Conservation (phyloP, 1,140 invertebrate species). For the Pectinophora gossypiella region DNA sequence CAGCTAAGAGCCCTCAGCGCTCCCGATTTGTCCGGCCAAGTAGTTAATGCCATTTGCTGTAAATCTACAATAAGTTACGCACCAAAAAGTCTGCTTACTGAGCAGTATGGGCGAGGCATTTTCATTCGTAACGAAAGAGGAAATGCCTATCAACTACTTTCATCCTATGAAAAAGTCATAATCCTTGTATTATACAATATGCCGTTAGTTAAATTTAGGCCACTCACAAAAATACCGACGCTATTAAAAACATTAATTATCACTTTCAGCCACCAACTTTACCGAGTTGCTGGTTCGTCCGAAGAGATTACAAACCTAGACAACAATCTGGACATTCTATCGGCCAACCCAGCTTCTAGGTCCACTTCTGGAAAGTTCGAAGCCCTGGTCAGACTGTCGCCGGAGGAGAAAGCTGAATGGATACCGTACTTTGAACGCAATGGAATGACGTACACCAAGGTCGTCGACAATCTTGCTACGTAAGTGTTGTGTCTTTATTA, state of each 20-base stretch:
- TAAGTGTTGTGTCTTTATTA: conserved; percentile 30
- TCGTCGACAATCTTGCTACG: conserved; percentile 56
- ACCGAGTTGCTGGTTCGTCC: conserved; percentile 35
- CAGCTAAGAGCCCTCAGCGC: no score
- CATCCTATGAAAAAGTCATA: neutral
- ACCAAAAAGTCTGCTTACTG: no score
- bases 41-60: no score
- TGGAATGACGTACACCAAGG: conserved; percentile 37
- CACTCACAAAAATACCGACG: no score
- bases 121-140: no score
- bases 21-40: no score
- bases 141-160: no score
- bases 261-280: conserved; percentile 55
- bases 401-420: conserved; percentile 48
- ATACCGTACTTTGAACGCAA: conserved; percentile 40
- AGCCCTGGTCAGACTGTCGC: conserved; percentile 46
- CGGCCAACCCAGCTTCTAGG: conserved; percentile 35
- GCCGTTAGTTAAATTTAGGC: no score
- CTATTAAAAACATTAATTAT: no score
- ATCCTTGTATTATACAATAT: no score
- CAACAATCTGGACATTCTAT: conserved; percentile 44
- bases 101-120: no score
- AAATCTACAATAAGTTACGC: no score
- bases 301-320: conserved; percentile 37
- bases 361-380: conserved; percentile 39